Conservation (phyloP, 2,113 vertebrate species). For the Cyprinodon brontotheroides region DNA sequence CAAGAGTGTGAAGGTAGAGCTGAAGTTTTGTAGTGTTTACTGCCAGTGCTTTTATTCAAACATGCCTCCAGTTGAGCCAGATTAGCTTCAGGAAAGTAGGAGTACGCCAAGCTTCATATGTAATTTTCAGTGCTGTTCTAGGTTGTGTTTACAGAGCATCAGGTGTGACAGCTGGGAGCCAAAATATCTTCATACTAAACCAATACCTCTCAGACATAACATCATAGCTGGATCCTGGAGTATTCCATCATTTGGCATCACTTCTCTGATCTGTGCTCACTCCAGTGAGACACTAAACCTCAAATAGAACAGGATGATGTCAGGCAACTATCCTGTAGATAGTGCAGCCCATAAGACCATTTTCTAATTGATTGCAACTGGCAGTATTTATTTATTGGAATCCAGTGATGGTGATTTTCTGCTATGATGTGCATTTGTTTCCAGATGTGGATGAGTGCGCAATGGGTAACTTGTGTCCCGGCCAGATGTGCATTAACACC, state of each 20-base stretch:
- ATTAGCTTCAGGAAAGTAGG: background rate
- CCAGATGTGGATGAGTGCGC: constrained; percentile 72
- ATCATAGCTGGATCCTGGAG: constrained; percentile 68
- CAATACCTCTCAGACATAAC: constrained; percentile 67
- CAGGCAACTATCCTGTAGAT: constrained; percentile 48
- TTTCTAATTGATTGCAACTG: constrained; percentile 58
- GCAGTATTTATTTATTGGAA: constrained; percentile 53
- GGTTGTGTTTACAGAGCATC: constrained; percentile 54
- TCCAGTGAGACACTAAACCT: constrained; percentile 48
- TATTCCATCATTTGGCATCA: constrained; percentile 52
- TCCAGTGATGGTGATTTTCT: constrained; percentile 58
- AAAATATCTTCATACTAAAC: constrained; percentile 37
- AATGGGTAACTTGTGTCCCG: constrained; percentile 73
- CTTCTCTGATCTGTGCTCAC: constrained; percentile 48
- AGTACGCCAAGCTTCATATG: constrained; percentile 4
- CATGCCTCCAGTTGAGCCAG: constrained; percentile 8
- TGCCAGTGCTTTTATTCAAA: constrained; percentile 17
- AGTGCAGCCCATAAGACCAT: constrained; percentile 40
- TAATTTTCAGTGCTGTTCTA: constrained; percentile 30
- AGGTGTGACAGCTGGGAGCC: constrained; percentile 45
- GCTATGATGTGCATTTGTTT: constrained; percentile 53
- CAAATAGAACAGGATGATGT: constrained; percentile 65
- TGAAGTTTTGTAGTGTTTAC: constrained; percentile 38
- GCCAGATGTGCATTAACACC: constrained; percentile 80
- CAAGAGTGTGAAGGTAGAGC: constrained; percentile 70